These are phyloP conservation scores for Umimayanthus kanabou DNA, from an alignment of 92 coral and sea anemone species.

Conservation along the genomic window DNA sequence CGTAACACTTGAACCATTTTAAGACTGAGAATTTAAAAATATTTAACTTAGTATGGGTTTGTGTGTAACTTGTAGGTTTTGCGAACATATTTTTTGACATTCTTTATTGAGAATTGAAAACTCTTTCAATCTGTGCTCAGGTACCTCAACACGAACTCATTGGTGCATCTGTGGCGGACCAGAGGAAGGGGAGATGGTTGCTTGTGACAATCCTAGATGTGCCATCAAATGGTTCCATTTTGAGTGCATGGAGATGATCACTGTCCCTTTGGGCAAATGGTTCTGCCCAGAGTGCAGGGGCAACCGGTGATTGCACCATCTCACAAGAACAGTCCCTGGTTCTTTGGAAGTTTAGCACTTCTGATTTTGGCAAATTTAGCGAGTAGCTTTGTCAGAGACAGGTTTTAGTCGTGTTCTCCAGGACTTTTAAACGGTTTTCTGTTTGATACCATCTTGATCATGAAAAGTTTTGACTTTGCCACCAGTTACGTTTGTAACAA, in stretches of 20 bases:
- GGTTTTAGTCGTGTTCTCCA: too few relatives aligned
- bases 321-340: too few relatives aligned
- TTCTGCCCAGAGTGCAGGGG: not conserved
- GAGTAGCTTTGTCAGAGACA: too few relatives aligned
- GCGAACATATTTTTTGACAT: conserved; percentile 11
- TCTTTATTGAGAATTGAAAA: conserved; percentile 16
- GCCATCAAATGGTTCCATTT: not conserved
- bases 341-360: too few relatives aligned
- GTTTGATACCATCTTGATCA: too few relatives aligned
- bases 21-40: too few relatives aligned
- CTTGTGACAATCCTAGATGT: not conserved
- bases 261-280: not conserved
- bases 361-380: too few relatives aligned
- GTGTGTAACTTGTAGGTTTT: not conserved
- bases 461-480: too few relatives aligned
- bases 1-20: conserved; percentile 18
- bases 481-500: too few relatives aligned
- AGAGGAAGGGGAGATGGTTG: not conserved
- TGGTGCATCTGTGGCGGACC: not conserved
- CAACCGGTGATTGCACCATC: not conserved
- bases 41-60: too few relatives aligned
- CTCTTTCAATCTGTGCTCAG: conserved; percentile 14
- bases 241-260: not conserved
- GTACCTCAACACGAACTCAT: conserved; percentile 21
- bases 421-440: too few relatives aligned